Evolutionary conservation across 1,140 invertebrate species (phyloP), one percentile per base, ranked within the genome.

Genomic region (Oryctes rhinoceros): DNA sequence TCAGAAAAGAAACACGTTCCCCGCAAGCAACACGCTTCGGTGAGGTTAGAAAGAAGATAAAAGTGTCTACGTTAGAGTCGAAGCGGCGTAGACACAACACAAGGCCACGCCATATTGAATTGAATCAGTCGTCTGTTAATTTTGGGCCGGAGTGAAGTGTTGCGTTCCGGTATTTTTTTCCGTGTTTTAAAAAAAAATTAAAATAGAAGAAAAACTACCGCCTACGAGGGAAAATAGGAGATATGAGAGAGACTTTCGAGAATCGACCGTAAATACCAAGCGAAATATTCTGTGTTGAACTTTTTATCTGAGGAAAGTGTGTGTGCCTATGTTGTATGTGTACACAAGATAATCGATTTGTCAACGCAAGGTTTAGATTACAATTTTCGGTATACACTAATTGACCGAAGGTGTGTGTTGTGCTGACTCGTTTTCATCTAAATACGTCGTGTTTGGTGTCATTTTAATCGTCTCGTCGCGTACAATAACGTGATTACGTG

Each of bases 101-200:
- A 87, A 85, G 87, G 84, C 84, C 86, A 85, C 86, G 86, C 87
- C 86, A 87, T 88, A 85, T 87, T 86, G 86, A 86, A 88, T 87
- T 85, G 85, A 88, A 87, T 86, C 86, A 87, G 85, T 87, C 84
- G 84, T 87, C 85, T 86, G 85, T 87, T 86, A 85, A 85, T 86
- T 86, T 86, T 84, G 85, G 82, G 77, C 37, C 79, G 83, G 83
- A 81, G 84, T 83, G 83, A 85, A 84, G 83, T 86, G 81, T 79
- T 84, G 79, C 79, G 67, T 82, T 81, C 80, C 82, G 80, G 82
- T 83, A 81, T 76, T 62, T 78, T 82, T 81, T 84, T 85, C 78
- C 78, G 78, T 79, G 78, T 81, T 84, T 84, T 83, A 71, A 20
- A 67, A 67, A 30, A 30, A 10, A 30, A 71, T 71, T 71, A 71